Base-by-base conservation (phyloP, 2,797 vertebrate species). In the Bradypodion pumilum region DNA sequence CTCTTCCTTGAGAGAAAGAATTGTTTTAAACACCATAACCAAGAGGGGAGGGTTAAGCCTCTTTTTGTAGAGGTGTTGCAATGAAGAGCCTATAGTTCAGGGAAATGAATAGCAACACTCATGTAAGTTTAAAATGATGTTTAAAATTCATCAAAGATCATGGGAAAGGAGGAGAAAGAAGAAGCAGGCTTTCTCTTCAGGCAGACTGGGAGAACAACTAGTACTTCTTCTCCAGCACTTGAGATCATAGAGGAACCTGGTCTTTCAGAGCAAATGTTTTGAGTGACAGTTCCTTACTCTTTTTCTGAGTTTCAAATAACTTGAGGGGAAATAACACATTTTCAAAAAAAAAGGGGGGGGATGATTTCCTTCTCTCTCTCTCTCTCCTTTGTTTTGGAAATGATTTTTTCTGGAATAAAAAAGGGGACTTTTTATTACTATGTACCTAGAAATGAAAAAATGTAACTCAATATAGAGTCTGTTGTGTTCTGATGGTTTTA, bases 81-180 rank as follows among this genome's bases (percentile, higher is more conserved):
- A 29, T 35, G 59, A 62, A 70, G 60, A 63, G 8, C 27, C 35
- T 78, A 46, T 74, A 49, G 80, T 82, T 52, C 29, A 19, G 37
- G 74, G 49, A 82, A 82, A 73, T 32, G 23, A 79, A 82, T 29
- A 68, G 62, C 25, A 37, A 74, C 59, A 52, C 66, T 86, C 49
- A 27, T 79, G 76, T 46, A 83, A 62, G 68, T 74, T 79, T 82
- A 79, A 86, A 83, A 79, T 49, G 9, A n/a, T 66, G 63, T 62
- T 83, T 83, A 78, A 66, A 74, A 83, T 83, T 83, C 19, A 74
- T 74, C 69, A 82, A 46, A 56, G 60, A 37, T 74, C 46, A 7
- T 37, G 62, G 27, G 63, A 83, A 81, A 27, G 42, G 52, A 63
- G 77, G 52, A 62, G 16, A 32, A n/a, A 13, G 13, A 13, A 19